These are phyloP conservation scores for Syngnathus scovelli DNA, from an alignment of 2,113 vertebrate genomes.

Conservation along the genomic window DNA sequence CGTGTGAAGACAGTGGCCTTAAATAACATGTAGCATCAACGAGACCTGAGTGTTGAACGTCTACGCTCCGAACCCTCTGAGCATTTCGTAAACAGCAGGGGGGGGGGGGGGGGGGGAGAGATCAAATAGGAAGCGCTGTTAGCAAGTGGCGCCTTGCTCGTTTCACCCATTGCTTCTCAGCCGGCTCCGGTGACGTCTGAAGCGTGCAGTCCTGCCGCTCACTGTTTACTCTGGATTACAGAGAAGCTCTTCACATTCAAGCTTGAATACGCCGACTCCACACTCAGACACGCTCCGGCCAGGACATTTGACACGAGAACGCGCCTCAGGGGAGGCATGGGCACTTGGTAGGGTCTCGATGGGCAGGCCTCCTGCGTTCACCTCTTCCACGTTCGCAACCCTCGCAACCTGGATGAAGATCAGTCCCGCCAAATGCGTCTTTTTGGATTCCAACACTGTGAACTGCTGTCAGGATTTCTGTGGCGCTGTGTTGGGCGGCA, in stretches of 20 bases:
- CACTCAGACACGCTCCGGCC: constrained; percentile 65
- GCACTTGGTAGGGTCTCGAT: constrained; percentile 5
- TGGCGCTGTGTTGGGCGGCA: constrained; percentile 21
- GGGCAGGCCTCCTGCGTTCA: constrained; percentile 23
- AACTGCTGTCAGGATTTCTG: constrained; percentile 44
- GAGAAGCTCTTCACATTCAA: constrained; percentile 60
- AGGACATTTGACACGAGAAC: constrained; percentile 57
- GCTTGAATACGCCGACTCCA: constrained; percentile 60
- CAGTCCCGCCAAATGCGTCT: constrained; percentile 35
- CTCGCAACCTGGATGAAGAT: constrained; percentile 52
- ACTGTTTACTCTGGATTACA: constrained; percentile 69
- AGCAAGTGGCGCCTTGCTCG: constrained; percentile 32
- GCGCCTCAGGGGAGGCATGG: constrained; percentile 45
- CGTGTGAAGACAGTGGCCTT: neutral
- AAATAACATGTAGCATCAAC: constrained; percentile 7
- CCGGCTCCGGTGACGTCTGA: constrained; percentile 60
- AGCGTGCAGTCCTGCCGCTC: constrained; percentile 67
- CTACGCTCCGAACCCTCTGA: constrained; percentile 27
- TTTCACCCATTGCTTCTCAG: constrained; percentile 60
- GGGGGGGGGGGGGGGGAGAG: constrained; percentile 7
- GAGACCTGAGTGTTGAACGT: constrained; percentile 37
- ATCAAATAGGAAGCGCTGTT: constrained; percentile 35
- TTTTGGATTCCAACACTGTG: constrained; percentile 40
- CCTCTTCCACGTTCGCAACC: constrained; percentile 45
- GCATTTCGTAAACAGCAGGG: constrained; percentile 27